These are phyloP conservation scores for Acyrthosiphon pisum DNA, from an alignment of 1,140 invertebrate species.

Conservation along the genomic window DNA sequence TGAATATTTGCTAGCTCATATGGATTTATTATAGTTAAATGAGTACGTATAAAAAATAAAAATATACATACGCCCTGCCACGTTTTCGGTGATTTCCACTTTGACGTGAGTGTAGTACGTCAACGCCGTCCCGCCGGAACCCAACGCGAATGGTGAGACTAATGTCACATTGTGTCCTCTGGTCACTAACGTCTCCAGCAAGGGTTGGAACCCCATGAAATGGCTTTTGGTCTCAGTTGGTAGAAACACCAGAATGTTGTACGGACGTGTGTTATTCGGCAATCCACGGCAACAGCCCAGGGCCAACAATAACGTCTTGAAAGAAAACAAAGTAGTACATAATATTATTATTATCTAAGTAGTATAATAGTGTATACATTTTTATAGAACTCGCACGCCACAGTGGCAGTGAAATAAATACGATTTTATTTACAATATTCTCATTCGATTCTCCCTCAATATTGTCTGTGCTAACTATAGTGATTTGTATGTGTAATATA, in stretches of 20 bases:
- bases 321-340: not conserved
- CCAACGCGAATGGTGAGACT: constrained; percentile 54
- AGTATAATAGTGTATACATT: not conserved
- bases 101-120: not conserved
- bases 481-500: not conserved
- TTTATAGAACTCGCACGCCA: not conserved
- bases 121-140: not conserved
- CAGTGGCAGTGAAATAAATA: not conserved
- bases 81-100: not conserved
- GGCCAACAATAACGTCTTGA: not conserved
- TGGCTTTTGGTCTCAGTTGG: constrained; percentile 62
- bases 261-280: not conserved
- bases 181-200: constrained; percentile 65
- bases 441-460: not conserved
- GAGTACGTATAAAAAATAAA: not conserved
- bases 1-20: too few relatives aligned
- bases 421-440: not conserved
- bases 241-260: constrained; percentile 62
- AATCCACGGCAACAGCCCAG: not conserved
- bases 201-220: constrained; percentile 62
- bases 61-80: not conserved
- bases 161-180: constrained; percentile 70
- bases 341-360: too few relatives aligned
- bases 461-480: not conserved
- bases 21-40: too few relatives aligned